A percentile compares a stretch with the other conserved stretches of the same genome.
Evolutionary conservation across 2,797 vertebrate genomes (phyloP).

Genomic region (Phylloscopus collybita): DNA sequence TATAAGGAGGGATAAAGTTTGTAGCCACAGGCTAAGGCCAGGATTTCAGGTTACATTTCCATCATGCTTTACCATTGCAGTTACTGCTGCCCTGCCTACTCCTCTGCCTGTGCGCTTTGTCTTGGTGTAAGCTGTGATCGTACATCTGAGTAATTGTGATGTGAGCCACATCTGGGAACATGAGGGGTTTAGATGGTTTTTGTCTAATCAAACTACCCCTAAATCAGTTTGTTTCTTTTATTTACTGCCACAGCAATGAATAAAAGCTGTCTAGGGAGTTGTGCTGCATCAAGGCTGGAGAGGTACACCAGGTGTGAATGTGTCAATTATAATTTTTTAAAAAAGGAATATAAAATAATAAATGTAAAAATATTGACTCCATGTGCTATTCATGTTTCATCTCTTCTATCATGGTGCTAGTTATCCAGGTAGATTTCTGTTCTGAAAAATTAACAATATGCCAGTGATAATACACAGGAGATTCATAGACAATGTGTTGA

Average conservation of each 20-base stretch:
- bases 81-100: neutral
- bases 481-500: neutral
- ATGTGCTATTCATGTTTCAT: neutral
- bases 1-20: neutral
- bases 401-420: neutral
- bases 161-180: neutral
- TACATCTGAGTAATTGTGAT: fast-evolving
- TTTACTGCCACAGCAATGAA: neutral
- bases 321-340: neutral
- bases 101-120: neutral
- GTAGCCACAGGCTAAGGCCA: neutral
- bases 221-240: neutral
- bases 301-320: neutral
- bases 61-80: neutral
- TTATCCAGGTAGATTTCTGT: neutral
- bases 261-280: neutral
- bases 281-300: neutral
- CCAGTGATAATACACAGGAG: neutral
- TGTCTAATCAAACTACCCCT: neutral
- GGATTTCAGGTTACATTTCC: neutral
- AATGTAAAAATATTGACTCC: neutral
- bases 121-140: neutral
- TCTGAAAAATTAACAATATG: neutral
- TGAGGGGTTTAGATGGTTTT: neutral
- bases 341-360: neutral